phyloP scores from a whole-genome alignment of 2,113 vertebrate species.

The Baryphthengus martii region DNA sequence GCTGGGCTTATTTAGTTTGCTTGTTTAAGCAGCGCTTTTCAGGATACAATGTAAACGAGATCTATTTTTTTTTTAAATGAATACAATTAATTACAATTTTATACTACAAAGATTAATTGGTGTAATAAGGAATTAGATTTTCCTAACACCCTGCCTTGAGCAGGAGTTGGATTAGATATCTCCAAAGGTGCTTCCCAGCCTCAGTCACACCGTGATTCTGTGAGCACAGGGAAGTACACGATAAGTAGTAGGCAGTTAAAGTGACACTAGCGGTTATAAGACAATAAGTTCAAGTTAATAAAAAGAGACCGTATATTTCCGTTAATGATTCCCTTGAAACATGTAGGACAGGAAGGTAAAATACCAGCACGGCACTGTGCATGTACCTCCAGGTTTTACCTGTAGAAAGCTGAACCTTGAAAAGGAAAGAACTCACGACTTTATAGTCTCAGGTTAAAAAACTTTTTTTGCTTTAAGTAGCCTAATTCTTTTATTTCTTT shows the following conservation, averaged over 20 bases:
- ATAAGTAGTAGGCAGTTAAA: background rate
- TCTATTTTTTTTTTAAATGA: too few species aligned
- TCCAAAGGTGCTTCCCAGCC: background rate
- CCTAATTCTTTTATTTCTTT: background rate
- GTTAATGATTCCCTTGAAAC: background rate
- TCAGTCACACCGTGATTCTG: background rate
- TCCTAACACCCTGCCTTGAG: background rate
- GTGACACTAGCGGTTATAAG: background rate
- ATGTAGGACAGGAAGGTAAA: background rate
- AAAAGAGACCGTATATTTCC: background rate
- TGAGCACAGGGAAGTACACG: background rate
- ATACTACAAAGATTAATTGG: background rate
- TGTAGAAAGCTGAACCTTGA: background rate
- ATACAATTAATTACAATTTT: too few species aligned
- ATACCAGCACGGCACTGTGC: background rate
- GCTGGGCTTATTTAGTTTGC: background rate
- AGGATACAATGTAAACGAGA: background rate
- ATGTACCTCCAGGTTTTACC: background rate
- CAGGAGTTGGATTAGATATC: background rate
- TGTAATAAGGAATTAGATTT: background rate
- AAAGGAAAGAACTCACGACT: background rate
- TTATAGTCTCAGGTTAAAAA: background rate
- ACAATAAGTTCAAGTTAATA: background rate
- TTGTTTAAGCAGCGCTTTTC: background rate
- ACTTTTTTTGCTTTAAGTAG: background rate